These are phyloP conservation scores for Flabesymbios commensalis DNA, from an alignment of 2,888 invertebrate genomes.

Conservation along the genomic window DNA sequence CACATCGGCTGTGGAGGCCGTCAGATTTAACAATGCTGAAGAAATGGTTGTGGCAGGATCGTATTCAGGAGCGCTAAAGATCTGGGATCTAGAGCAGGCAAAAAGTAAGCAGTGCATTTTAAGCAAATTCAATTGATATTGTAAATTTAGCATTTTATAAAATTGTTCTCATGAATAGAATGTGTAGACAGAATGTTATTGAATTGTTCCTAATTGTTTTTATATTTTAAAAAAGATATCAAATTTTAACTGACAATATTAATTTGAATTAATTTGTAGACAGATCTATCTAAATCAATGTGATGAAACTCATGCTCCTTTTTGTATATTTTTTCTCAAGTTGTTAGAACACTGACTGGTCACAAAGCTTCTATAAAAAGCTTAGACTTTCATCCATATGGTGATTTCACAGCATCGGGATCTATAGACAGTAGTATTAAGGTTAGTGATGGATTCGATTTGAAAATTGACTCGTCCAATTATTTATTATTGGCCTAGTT, in stretches of 20 bases:
- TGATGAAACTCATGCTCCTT: too few relatives aligned
- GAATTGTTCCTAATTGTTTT: too few relatives aligned
- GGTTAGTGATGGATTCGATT: too few relatives aligned
- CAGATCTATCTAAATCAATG: too few relatives aligned
- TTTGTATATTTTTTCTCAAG: too few relatives aligned
- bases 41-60: constrained; percentile 90
- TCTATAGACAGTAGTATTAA: constrained; percentile 89
- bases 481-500: too few relatives aligned
- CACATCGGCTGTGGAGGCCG: constrained; percentile 90
- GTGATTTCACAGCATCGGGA: constrained; percentile 90
- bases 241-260: too few relatives aligned
- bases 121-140: not conserved
- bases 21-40: constrained; percentile 91
- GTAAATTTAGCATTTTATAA: not conserved
- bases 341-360: constrained; percentile 86
- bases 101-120: constrained; percentile 66
- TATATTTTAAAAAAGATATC: too few relatives aligned
- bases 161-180: too few relatives aligned
- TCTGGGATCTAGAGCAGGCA: constrained; percentile 94
- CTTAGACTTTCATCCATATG: constrained; percentile 95
- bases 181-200: too few relatives aligned
- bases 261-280: too few relatives aligned
- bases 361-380: constrained; percentile 83
- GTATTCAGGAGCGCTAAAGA: constrained; percentile 88
- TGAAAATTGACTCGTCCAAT: too few relatives aligned